Conservation (phyloP, 2,113 vertebrate species). For the Lophura nycthemera region DNA sequence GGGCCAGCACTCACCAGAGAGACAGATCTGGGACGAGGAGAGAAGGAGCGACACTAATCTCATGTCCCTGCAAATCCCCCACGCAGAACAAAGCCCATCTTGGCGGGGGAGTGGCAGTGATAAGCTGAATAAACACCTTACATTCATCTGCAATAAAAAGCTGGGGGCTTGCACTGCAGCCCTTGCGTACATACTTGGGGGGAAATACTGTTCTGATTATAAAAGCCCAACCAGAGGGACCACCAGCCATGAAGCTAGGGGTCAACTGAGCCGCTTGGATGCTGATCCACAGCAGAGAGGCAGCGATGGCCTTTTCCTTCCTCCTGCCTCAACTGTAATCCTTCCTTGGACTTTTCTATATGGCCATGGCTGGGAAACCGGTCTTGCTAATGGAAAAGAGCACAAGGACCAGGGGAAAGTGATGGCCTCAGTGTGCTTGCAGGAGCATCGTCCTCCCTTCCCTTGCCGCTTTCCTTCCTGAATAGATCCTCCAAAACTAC, state of each 20-base stretch:
- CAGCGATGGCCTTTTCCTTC: not conserved
- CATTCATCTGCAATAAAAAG: slow-evolving; percentile 30
- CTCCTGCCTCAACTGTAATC: not conserved
- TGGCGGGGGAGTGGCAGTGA: slow-evolving; percentile 10
- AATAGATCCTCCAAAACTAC: not conserved
- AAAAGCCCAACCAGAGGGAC: slow-evolving; percentile 26
- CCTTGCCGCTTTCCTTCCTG: not conserved
- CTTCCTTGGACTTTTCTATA: not conserved
- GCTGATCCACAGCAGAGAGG: not conserved
- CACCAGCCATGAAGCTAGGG: slow-evolving; percentile 24
- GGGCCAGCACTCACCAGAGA: not conserved
- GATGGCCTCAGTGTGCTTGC: not conserved
- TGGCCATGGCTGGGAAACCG: not conserved
- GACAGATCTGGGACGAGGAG: slow-evolving; percentile 52
- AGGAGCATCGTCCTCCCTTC: not conserved
- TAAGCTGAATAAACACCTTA: slow-evolving; percentile 34
- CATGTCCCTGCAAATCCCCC: not conserved
- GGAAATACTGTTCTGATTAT: slow-evolving; percentile 53
- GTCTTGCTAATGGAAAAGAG: not conserved
- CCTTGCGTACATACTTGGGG: not conserved
- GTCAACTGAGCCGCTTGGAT: slow-evolving; percentile 15
- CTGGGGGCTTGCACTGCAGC: not conserved
- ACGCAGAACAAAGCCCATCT: slow-evolving; percentile 14
- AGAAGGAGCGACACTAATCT: not conserved
- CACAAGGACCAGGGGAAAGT: not conserved